A percentile compares a stretch with the other conserved stretches of the same genome.
Conservation (phyloP, 2,113 vertebrate genomes). For the Cinclus mexicanus region DNA sequence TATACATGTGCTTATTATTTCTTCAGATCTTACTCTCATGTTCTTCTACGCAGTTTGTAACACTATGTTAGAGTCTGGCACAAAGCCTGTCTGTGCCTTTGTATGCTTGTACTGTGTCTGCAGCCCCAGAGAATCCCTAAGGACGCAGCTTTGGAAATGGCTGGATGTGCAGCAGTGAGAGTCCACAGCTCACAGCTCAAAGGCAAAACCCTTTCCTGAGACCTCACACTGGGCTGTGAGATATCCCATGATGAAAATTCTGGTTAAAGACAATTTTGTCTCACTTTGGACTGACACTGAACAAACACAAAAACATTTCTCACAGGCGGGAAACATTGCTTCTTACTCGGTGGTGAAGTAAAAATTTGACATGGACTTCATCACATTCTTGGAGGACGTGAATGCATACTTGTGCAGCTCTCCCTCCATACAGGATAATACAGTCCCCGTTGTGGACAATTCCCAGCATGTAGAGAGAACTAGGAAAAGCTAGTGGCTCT, state of each 20-base stretch:
- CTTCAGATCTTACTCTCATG: not conserved
- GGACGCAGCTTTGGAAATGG: not conserved
- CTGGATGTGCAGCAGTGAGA: not conserved
- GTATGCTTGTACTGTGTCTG: not conserved
- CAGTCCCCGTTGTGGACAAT: not conserved
- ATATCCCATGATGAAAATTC: not conserved
- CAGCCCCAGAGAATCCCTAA: not conserved
- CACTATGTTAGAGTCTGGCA: not conserved
- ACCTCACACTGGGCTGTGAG: not conserved
- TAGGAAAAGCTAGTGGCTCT: not conserved
- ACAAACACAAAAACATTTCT: not conserved
- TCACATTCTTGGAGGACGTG: not conserved
- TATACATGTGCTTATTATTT: rapidly evolving
- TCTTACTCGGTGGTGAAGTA: not conserved
- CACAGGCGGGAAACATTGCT: not conserved
- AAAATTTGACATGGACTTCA: not conserved
- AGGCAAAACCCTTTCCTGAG: not conserved
- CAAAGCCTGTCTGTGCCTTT: not conserved
- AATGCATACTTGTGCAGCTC: not conserved
- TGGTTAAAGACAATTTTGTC: not conserved
- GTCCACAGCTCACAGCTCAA: not conserved
- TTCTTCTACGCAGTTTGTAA: not conserved
- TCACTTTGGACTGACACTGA: not conserved
- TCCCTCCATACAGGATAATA: not conserved
- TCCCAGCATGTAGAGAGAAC: not conserved